Evolutionary conservation across 2,888 invertebrate species (phyloP).

Genomic region (Melinopterus prodromus): DNA sequence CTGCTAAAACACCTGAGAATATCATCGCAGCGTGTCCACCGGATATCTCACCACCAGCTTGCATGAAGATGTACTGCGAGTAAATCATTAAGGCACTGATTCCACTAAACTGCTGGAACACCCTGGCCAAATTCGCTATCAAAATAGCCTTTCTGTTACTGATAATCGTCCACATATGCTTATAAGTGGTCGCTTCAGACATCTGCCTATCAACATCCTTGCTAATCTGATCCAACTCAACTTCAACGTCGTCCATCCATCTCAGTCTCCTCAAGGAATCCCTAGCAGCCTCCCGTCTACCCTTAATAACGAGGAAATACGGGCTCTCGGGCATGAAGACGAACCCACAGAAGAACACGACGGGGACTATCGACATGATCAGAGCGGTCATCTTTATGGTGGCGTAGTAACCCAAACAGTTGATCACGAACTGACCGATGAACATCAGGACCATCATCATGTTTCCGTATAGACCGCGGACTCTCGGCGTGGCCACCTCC

Average conservation of each 20-base stretch:
- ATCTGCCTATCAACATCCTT: slow-evolving; percentile 50
- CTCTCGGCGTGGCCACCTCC: slow-evolving; percentile 50
- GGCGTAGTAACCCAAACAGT: slow-evolving; percentile 67
- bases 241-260: slow-evolving; percentile 47
- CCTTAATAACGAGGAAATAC: slow-evolving; percentile 52
- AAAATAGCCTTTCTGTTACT: slow-evolving; percentile 51
- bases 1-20: slow-evolving; percentile 42
- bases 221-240: slow-evolving; percentile 46
- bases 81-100: slow-evolving; percentile 49
- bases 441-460: slow-evolving; percentile 45
- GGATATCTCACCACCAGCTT: slow-evolving; percentile 51
- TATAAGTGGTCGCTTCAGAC: slow-evolving; percentile 48
- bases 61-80: slow-evolving; percentile 51
- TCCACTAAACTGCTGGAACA: slow-evolving; percentile 52
- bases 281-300: slow-evolving; percentile 46
- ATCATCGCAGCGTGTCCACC: slow-evolving; percentile 51
- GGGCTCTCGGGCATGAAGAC: slow-evolving; percentile 53
- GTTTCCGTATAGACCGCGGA: slow-evolving; percentile 53
- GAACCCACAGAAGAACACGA: slow-evolving; percentile 66
- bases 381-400: slow-evolving; percentile 63
- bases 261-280: slow-evolving; percentile 47
- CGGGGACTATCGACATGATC: slow-evolving; percentile 66
- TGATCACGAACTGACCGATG: slow-evolving; percentile 50
- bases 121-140: slow-evolving; percentile 45
- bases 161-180: slow-evolving; percentile 49